Evolutionary conservation across 2,113 vertebrate species (phyloP).

Genomic region (Ceuthmochares aereus): DNA sequence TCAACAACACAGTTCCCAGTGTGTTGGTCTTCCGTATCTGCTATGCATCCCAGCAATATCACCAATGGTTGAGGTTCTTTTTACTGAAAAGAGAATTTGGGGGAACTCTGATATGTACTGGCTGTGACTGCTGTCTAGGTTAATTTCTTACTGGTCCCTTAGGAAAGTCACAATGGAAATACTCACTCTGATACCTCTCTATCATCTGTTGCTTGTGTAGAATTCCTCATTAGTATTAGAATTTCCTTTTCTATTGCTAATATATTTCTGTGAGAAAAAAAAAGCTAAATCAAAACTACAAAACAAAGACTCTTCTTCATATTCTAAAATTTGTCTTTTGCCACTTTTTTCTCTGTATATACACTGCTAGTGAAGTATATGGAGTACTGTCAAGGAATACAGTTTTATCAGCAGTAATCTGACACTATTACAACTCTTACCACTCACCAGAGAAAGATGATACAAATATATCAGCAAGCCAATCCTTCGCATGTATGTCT

Average conservation of each 20-base stretch:
- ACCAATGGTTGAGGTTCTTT: neutral
- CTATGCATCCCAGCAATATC: neutral
- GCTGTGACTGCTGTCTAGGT: neutral
- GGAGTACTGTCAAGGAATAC: neutral
- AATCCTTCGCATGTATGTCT: neutral
- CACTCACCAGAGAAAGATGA: neutral
- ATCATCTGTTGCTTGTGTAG: neutral
- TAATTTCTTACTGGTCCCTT: neutral
- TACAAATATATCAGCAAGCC: neutral
- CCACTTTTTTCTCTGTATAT: neutral
- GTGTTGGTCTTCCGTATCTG: neutral
- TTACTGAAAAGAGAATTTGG: neutral
- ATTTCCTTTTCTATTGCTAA: neutral
- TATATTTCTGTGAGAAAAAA: neutral
- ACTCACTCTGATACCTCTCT: neutral
- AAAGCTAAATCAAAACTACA: neutral
- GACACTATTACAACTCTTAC: neutral
- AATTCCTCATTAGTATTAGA: neutral
- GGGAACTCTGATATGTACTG: neutral
- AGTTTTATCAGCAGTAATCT: neutral
- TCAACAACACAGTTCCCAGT: neutral
- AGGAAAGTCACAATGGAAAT: neutral
- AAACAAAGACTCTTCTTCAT: neutral
- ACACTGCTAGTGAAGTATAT: neutral
- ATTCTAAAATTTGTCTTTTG: neutral